Evolutionary conservation across 2,113 vertebrate species (phyloP).

Genomic region (Vireo altiloquus): DNA sequence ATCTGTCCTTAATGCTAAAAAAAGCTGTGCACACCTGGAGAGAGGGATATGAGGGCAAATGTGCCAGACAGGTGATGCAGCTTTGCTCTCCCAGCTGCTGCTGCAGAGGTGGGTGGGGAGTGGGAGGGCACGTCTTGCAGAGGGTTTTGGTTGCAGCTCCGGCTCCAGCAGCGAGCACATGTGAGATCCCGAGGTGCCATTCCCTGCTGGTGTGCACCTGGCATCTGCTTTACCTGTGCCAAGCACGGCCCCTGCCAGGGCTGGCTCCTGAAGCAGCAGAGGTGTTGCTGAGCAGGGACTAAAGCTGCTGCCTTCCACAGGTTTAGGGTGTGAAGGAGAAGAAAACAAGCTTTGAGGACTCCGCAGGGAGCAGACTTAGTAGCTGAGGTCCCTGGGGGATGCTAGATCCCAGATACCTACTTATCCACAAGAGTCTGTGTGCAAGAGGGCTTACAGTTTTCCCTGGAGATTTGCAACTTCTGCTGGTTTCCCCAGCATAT

Average conservation of each 20-base stretch:
- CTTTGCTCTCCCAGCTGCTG: not conserved
- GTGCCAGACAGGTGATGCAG: not conserved
- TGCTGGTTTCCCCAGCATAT: not conserved
- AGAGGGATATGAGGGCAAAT: not conserved
- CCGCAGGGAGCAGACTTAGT: not conserved
- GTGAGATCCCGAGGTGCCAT: not conserved
- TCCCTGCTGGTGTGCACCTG: not conserved
- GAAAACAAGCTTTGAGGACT: not conserved
- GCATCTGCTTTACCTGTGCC: not conserved
- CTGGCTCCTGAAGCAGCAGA: not conserved
- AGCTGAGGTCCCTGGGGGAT: not conserved
- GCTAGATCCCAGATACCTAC: not conserved
- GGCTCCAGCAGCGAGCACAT: rapidly evolving
- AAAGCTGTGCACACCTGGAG: not conserved
- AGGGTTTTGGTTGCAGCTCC: not conserved
- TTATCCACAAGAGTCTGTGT: not conserved
- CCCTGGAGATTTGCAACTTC: conserved; percentile 4
- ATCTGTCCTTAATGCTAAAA: not conserved
- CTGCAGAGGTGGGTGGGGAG: not conserved
- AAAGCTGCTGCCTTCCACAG: rapidly evolving
- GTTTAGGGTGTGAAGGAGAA: not conserved
- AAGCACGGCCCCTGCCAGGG: not conserved
- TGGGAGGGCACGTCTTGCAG: not conserved
- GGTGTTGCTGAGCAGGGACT: not conserved
- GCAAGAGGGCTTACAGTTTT: not conserved